Evolutionary conservation across 2,797 vertebrate genomes (phyloP).

Genomic region (Odontamblyopus lacepedii): DNA sequence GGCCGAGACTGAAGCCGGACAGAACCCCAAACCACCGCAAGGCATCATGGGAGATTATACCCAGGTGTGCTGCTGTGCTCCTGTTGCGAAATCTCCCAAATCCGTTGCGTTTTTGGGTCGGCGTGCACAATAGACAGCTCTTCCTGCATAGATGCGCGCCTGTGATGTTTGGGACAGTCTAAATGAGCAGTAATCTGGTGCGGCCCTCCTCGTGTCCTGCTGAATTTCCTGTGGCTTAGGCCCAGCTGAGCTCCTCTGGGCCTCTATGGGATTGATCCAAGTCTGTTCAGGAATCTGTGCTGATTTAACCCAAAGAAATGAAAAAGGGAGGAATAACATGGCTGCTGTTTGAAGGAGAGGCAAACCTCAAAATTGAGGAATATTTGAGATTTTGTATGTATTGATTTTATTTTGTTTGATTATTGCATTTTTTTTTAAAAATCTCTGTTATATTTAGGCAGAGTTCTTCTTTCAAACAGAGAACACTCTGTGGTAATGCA

Average conservation of each 20-base stretch:
- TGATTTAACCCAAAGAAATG: constrained; percentile 63
- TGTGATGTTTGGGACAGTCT: constrained; percentile 81
- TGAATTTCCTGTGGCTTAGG: constrained; percentile 85
- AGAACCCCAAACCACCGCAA: constrained; percentile 62
- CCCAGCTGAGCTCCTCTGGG: constrained; percentile 79
- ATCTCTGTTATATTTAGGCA: too few relatives aligned
- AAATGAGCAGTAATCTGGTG: constrained; percentile 84
- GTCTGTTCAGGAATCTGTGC: constrained; percentile 75
- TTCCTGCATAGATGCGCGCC: constrained; percentile 36
- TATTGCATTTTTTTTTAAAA: too few relatives aligned
- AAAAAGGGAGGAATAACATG: constrained; percentile 47
- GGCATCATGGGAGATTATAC: constrained; percentile 76
- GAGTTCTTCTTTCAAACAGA: too few relatives aligned
- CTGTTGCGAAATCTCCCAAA: constrained; percentile 67
- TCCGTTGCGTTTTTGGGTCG: constrained; percentile 37
- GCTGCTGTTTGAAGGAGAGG: background rate
- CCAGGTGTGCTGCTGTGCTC: constrained; percentile 74
- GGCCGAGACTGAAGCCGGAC: constrained; percentile 57
- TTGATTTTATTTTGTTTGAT: too few relatives aligned
- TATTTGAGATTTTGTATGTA: background rate
- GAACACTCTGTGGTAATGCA: too few relatives aligned
- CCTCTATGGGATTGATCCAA: constrained; percentile 76
- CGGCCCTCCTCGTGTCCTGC: constrained; percentile 83
- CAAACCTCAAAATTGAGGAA: background rate
- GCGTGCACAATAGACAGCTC: constrained; percentile 32